phyloP scores from a whole-genome alignment of 2,113 vertebrate genomes.

The Empidonax alnorum region DNA sequence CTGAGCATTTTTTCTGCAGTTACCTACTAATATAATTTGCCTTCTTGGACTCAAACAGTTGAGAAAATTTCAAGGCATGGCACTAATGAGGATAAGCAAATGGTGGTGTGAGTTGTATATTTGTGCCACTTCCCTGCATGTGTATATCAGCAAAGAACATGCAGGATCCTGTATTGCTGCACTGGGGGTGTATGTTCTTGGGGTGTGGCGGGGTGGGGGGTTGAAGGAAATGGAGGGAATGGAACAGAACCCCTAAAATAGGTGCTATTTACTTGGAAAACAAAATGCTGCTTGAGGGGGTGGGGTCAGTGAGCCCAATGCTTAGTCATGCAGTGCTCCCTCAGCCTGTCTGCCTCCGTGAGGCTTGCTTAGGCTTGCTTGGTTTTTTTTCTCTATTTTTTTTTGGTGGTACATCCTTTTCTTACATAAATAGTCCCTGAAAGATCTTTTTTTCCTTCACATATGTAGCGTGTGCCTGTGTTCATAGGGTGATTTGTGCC shows the following conservation, averaged over 20 bases:
- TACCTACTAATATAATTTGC: not conserved
- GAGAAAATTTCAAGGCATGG: not conserved
- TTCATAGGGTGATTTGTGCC: not conserved
- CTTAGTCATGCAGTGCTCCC: slow-evolving; percentile 26
- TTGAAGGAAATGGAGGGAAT: not conserved
- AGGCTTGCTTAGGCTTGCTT: not conserved
- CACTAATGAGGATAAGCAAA: not conserved
- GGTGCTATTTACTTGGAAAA: not conserved
- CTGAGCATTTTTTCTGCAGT: not conserved
- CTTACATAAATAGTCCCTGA: not conserved
- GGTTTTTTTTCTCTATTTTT: not conserved
- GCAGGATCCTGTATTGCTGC: not conserved
- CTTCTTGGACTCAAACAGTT: not conserved
- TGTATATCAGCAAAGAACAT: not conserved
- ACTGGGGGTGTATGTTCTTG: not conserved
- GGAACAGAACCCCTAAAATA: not conserved
- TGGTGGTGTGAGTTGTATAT: not conserved
- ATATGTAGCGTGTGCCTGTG: not conserved
- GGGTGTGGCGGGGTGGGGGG: too few species aligned
- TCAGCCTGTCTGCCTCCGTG: not conserved
- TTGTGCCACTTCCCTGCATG: not conserved
- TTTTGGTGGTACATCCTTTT: not conserved
- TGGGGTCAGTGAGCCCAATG: not conserved
- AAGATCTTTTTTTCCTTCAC: not conserved
- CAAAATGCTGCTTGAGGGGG: not conserved